Evolutionary conservation across 2,113 vertebrate species (phyloP), one percentile per base, ranked within the genome.

Genomic region (Microcebus murinus): DNA sequence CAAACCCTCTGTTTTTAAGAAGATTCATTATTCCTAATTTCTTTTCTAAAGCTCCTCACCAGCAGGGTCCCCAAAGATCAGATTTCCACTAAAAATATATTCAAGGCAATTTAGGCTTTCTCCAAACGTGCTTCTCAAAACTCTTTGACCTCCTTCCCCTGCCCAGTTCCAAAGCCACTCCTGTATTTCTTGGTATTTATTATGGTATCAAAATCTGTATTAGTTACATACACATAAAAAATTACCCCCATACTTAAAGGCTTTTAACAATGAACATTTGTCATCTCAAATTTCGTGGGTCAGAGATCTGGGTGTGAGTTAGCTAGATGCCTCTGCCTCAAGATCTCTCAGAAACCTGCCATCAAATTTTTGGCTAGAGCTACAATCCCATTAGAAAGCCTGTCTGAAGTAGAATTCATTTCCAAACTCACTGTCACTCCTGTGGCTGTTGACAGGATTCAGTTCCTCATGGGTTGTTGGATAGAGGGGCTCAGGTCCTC

Each of bases 51-150:
- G 9, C 10, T 45, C 20, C 23, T 91, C 18, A n/a, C 2, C 57
- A 52, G 39, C 31, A 63, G 42, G 14, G 8, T 83, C 36, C 39
- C 45, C 7, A 74, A 36, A 83, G 55, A 83, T 6, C 31, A 90
- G 12, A 73, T 79, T 91, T 97, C 50, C 50, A 63, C 34, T 81
- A 89, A 77, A 93, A 91, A 52, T 63, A 48, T 61, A 29, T 25
- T 86, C 6, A 73, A 52, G 68, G 3, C 39, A 90, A 76, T 36
- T 76, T 88, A 87, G 29, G 36, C 11, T 88, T 88, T 91, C 79
- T 93, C 50, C 52, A 73, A 74, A 71, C 4, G 7, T 59, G 14
- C 25, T 89, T 9, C 18, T 93, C 8, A 70, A 73, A 70, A 45
- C 5, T 36, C n/a, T 82, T 81, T 83, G 50, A 63, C 11, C 14